These are phyloP conservation scores for Ploceus nigricollis DNA, from an alignment of 2,113 vertebrate genomes.

Conservation along the genomic window DNA sequence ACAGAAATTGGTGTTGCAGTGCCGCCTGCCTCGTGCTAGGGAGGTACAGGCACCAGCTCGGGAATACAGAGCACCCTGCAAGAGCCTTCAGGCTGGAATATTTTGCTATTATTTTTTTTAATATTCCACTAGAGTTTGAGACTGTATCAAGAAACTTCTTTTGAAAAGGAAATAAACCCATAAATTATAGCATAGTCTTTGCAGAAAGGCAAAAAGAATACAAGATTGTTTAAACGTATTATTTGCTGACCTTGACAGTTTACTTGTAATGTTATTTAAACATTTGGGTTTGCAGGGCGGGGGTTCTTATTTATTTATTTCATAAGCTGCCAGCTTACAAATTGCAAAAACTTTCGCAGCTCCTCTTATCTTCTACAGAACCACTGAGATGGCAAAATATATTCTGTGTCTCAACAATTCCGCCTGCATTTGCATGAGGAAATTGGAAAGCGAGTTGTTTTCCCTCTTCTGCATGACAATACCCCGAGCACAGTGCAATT, in stretches of 20 bases:
- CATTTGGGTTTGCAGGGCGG: constrained; percentile 51
- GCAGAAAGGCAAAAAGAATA: constrained; percentile 50
- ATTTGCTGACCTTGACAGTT: constrained; percentile 70
- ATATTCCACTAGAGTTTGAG: constrained; percentile 1
- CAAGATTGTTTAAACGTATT: constrained; percentile 50
- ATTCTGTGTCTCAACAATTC: constrained; percentile 75
- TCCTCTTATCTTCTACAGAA: constrained; percentile 75
- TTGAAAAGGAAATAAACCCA: constrained; percentile 9
- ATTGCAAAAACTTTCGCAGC: constrained; percentile 65
- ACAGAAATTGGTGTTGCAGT: not conserved
- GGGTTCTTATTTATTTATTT: constrained; percentile 51
- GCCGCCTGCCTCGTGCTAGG: fast-evolving
- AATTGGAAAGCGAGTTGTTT: constrained; percentile 78
- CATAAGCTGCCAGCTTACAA: constrained; percentile 72
- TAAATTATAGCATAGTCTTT: constrained; percentile 51
- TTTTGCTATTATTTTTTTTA: not conserved
- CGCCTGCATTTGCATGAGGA: constrained; percentile 75
- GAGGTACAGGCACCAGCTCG: not conserved
- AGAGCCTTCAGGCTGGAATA: not conserved
- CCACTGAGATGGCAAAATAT: constrained; percentile 80
- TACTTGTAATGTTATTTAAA: constrained; percentile 71
- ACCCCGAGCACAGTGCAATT: constrained; percentile 56
- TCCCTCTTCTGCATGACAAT: constrained; percentile 80
- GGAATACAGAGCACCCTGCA: not conserved
- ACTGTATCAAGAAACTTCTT: constrained; percentile 38